These are phyloP conservation scores for Drosophila anomalipes DNA, from an alignment of 2,888 invertebrate species.

Conservation along the genomic window DNA sequence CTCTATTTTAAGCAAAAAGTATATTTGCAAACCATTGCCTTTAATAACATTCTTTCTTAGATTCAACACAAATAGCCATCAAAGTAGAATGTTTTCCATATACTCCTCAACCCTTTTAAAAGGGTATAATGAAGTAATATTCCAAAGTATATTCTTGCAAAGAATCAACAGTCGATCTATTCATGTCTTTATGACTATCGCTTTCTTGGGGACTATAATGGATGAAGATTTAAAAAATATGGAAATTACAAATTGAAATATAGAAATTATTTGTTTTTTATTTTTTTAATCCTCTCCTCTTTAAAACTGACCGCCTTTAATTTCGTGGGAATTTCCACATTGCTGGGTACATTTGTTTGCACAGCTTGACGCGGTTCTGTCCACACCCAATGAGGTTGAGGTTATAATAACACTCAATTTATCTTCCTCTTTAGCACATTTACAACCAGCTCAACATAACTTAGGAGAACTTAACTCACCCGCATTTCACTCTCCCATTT, in stretches of 20 bases:
- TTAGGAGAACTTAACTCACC: slow-evolving; percentile 12
- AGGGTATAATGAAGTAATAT: not conserved
- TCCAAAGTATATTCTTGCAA: not conserved
- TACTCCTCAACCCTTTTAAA: not conserved
- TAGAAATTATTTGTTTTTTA: not conserved
- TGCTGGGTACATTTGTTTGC: slow-evolving; percentile 37
- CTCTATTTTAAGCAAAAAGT: not conserved
- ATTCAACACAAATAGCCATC: not conserved
- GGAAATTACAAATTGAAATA: not conserved
- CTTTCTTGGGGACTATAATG: not conserved
- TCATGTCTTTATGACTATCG: not conserved
- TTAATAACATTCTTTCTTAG: not conserved
- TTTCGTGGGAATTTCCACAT: slow-evolving; percentile 21
- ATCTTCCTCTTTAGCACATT: slow-evolving; percentile 72
- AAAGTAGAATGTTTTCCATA: not conserved
- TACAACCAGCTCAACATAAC: slow-evolving; percentile 48
- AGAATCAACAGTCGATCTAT: not conserved
- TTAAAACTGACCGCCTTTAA: not conserved
- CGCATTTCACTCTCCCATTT: not conserved
- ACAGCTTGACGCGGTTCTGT: slow-evolving; percentile 4
- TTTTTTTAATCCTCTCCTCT: not conserved
- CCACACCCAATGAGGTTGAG: slow-evolving; percentile 36
- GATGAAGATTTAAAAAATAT: not conserved
- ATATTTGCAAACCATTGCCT: not conserved
- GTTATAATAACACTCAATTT: slow-evolving; percentile 68